Evolutionary conservation across 64 coral and sea anemone species (phyloP).

Genomic region (Montipora efflorescens): DNA sequence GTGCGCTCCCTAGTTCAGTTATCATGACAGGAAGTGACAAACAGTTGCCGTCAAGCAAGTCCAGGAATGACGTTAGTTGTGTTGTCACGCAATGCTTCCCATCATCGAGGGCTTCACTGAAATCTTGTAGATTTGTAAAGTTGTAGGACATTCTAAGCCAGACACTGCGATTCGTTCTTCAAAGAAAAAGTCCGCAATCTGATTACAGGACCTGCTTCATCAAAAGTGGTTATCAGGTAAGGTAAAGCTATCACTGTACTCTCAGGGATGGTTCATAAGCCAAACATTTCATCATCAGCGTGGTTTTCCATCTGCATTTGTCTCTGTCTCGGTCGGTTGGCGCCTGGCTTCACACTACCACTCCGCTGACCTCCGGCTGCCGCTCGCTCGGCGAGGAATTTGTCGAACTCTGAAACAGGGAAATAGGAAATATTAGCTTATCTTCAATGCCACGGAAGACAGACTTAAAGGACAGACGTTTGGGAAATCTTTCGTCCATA

Average conservation of each 20-base stretch:
- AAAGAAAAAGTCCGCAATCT: background rate
- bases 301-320: constrained; percentile 96
- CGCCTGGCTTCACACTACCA: constrained; percentile 72
- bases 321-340: constrained; percentile 74
- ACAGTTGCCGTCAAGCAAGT: background rate
- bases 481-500: too few species aligned
- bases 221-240: background rate
- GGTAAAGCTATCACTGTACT: background rate
- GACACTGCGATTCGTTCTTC: background rate
- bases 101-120: background rate
- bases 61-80: too few species aligned
- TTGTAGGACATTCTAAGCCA: background rate
- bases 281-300: constrained; percentile 86
- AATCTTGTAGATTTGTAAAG: background rate
- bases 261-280: constrained; percentile 53
- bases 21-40: too few species aligned
- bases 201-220: background rate
- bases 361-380: constrained; percentile 80
- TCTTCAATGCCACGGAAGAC: too few species aligned
- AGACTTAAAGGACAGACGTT: too few species aligned
- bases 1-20: too few species aligned
- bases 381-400: constrained; percentile 84
- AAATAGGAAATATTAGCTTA: background rate
- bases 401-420: constrained; percentile 76
- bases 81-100: background rate